Conservation (phyloP, 2,797 vertebrate genomes). For the Tapera naevia region DNA sequence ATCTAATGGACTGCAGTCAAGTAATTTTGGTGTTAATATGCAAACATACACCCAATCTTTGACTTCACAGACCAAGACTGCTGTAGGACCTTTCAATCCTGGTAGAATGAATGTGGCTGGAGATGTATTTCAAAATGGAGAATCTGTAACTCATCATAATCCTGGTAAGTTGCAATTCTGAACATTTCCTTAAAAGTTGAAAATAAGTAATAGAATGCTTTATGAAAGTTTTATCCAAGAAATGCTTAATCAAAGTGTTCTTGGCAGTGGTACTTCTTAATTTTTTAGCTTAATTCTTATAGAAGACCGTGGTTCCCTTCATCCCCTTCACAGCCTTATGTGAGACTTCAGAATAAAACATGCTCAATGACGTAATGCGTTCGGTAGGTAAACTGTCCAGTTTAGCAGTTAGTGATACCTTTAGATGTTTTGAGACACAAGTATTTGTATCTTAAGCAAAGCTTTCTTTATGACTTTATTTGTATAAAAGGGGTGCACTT, state of each 20-base stretch:
- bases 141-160: conserved; percentile 89
- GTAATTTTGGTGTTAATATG: conserved; percentile 83
- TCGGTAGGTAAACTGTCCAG: not conserved
- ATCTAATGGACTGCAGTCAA: conserved; percentile 91
- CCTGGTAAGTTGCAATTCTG: conserved; percentile 81
- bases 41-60: conserved; percentile 86
- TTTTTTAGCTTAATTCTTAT: not conserved
- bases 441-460: not conserved
- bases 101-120: conserved; percentile 88
- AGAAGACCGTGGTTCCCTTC: not conserved
- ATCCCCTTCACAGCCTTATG: not conserved
- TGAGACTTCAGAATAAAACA: not conserved
- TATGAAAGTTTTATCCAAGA: not conserved
- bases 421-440: not conserved
- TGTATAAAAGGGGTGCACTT: too few relatives aligned
- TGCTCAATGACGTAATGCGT: not conserved
- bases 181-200: not conserved
- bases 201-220: not conserved
- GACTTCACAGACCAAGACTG: conserved; percentile 83
- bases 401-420: not conserved
- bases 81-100: conserved; percentile 92
- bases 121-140: conserved; percentile 94
- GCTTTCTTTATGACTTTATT: not conserved
- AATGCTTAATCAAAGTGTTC: not conserved
- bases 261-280: not conserved